phyloP scores from a whole-genome alignment of 92 coral and sea anemone species.

The Siderastrea radians region DNA sequence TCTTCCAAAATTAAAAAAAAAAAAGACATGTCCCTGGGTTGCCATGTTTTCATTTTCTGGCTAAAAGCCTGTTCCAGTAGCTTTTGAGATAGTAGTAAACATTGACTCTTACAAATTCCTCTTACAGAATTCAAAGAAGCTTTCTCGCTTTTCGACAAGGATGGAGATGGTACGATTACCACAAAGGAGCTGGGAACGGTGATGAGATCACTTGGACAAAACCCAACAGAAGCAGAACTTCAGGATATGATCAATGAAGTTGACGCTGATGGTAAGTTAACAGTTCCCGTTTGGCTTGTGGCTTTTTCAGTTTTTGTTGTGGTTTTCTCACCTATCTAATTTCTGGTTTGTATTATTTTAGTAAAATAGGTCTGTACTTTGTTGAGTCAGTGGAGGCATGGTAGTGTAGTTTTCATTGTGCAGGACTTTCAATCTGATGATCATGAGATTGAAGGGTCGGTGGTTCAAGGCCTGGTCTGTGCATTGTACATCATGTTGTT shows the following conservation, averaged over 20 bases:
- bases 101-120: neutral
- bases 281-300: neutral
- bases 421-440: too few species aligned
- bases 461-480: too few species aligned
- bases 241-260: slow-evolving; percentile 96
- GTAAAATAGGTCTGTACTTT: too few species aligned
- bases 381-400: too few species aligned
- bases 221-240: slow-evolving; percentile 95
- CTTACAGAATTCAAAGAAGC: slow-evolving; percentile 94
- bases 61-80: slow-evolving; percentile 3
- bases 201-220: slow-evolving; percentile 97
- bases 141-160: slow-evolving; percentile 93
- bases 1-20: too few species aligned
- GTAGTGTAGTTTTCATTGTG: too few species aligned
- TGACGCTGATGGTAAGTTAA: slow-evolving; percentile 85
- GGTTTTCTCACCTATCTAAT: too few species aligned
- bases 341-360: too few species aligned
- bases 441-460: too few species aligned
- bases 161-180: slow-evolving; percentile 98
- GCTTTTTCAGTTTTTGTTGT: too few species aligned
- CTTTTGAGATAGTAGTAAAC: neutral
- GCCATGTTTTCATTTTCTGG: neutral
- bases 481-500: too few species aligned
- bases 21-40: too few species aligned
- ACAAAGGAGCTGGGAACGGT: slow-evolving; percentile 93